Evolutionary conservation across 2,888 invertebrate genomes (phyloP).

Genomic region (Petrolisthes manimaculis): DNA sequence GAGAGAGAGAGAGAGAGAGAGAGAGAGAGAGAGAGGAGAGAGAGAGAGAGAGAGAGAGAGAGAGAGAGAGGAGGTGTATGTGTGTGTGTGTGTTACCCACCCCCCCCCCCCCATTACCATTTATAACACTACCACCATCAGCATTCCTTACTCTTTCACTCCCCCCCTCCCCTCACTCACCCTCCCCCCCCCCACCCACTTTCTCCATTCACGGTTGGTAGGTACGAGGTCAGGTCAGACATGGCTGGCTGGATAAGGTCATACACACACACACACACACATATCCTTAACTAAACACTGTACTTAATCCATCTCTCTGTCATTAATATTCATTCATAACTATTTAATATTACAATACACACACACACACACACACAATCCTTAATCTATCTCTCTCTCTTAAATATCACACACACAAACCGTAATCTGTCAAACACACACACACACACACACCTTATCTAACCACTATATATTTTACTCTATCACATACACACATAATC

Average conservation of each 20-base stretch:
- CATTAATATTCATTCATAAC: too few species aligned
- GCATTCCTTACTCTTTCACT: slow-evolving; percentile 3
- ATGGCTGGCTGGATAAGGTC: not conserved
- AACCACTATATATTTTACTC: not conserved
- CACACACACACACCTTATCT: not conserved
- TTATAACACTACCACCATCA: not conserved
- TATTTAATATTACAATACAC: not conserved
- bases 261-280: not conserved
- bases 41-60: not conserved
- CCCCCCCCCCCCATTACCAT: not conserved
- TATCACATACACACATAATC: not conserved
- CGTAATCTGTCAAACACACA: too few species aligned
- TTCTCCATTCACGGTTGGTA: not conserved
- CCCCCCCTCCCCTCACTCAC: not conserved
- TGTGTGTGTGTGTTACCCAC: not conserved
- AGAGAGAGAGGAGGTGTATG: not conserved
- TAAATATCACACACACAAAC: not conserved
- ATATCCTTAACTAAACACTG: too few species aligned
- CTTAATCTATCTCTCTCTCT: not conserved
- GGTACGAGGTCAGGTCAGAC: too few species aligned
- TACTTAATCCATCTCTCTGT: not conserved
- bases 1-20: not conserved
- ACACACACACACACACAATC: too few species aligned
- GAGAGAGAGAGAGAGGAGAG: not conserved
- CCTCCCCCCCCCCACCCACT: not conserved